A percentile compares a stretch with the other conserved stretches of the same genome.
These are phyloP conservation scores for Hydropsyche tenuis DNA, from an alignment of 1,140 invertebrate genomes.

Conservation along the genomic window DNA sequence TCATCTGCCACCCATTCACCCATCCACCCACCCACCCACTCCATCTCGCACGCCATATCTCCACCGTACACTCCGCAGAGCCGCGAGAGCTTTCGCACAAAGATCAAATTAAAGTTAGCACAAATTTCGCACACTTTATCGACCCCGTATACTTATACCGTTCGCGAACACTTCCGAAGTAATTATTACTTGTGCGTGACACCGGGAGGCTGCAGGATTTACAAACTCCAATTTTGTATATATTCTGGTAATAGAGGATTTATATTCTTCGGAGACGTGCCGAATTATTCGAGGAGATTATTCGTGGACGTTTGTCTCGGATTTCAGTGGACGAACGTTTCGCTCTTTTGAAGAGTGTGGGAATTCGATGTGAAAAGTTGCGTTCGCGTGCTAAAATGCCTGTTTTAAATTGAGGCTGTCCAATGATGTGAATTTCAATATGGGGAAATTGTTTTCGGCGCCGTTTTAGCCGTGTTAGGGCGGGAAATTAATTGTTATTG, in stretches of 20 bases:
- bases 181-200: conserved; percentile 32
- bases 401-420: no score
- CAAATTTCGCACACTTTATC: conserved; percentile 29
- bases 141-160: not conserved
- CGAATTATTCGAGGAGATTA: not conserved
- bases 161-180: conserved; percentile 30
- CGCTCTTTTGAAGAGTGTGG: no score
- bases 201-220: conserved; percentile 22
- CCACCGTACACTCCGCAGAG: no score
- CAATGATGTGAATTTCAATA: no score
- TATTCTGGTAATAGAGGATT: conserved; percentile 23
- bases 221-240: conserved; percentile 26
- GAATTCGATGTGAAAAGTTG: no score
- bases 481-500: no score
- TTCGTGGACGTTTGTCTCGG: conserved; percentile 23
- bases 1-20: not conserved
- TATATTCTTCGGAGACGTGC: conserved; percentile 19
- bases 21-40: not conserved
- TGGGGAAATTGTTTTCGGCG: no score
- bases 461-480: no score
- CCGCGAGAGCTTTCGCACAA: not conserved
- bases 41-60: not conserved
- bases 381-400: no score
- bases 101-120: conserved; percentile 32
- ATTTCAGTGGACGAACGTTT: no score